A percentile compares a stretch with the other conserved stretches of the same genome.
Evolutionary conservation across 1,140 invertebrate species (phyloP).

Genomic region (Macrosteles quadrilineatus): DNA sequence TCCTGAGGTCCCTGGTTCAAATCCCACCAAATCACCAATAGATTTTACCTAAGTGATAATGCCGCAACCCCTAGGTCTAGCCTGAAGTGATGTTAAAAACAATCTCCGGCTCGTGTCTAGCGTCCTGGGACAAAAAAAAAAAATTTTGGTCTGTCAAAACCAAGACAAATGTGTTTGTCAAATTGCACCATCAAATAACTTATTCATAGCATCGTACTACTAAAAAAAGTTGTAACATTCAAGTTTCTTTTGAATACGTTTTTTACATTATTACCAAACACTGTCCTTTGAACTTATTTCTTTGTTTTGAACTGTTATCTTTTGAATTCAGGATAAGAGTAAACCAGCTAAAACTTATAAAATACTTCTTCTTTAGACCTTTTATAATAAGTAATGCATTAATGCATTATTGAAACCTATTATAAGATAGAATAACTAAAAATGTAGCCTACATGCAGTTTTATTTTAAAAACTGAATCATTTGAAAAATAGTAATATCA

Average conservation of each 20-base stretch:
- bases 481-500: constrained; percentile 20
- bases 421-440: constrained; percentile 23
- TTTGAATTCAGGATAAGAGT: constrained; percentile 25
- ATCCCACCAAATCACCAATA: too few relatives aligned
- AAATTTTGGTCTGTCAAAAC: too few relatives aligned
- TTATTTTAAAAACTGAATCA: constrained; percentile 10
- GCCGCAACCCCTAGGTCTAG: too few relatives aligned
- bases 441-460: constrained; percentile 19
- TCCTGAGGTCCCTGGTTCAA: too few relatives aligned
- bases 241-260: constrained; percentile 3
- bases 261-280: too few relatives aligned
- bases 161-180: too few relatives aligned
- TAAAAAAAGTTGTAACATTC: not conserved
- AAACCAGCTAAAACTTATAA: constrained; percentile 21
- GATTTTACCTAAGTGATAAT: too few relatives aligned
- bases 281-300: not conserved
- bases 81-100: too few relatives aligned
- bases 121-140: too few relatives aligned
- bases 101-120: too few relatives aligned
- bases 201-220: too few relatives aligned
- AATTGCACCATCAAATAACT: too few relatives aligned
- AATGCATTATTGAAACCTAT: constrained; percentile 19
- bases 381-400: constrained; percentile 17
- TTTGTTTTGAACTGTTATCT: constrained; percentile 23
- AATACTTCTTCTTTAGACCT: not conserved